These are phyloP conservation scores for Rhea pennata DNA, from an alignment of 2,113 vertebrate species.

Conservation along the genomic window DNA sequence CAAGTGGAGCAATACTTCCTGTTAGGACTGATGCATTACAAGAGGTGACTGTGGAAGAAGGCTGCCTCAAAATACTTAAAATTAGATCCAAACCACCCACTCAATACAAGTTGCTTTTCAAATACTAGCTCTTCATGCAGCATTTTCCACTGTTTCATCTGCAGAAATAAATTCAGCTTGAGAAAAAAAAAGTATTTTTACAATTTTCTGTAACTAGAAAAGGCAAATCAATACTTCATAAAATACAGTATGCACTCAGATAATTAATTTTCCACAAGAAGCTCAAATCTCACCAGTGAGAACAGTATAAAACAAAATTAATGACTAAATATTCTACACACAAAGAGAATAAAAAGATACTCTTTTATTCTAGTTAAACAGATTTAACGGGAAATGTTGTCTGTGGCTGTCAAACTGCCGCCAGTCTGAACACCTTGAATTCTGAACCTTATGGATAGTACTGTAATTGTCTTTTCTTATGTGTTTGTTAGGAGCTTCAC, in stretches of 20 bases:
- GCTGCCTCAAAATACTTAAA: background rate
- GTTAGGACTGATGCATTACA: background rate
- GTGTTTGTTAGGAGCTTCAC: constrained; percentile 35
- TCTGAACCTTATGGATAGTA: constrained; percentile 26
- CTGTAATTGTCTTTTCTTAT: constrained; percentile 57
- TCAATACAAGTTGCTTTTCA: background rate
- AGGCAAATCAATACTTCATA: constrained; percentile 64
- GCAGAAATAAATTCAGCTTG: constrained; percentile 62
- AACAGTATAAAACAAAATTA: constrained; percentile 51
- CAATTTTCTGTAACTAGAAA: constrained; percentile 54
- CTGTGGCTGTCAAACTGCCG: constrained; percentile 45
- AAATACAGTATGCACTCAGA: constrained; percentile 48
- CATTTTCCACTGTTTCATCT: constrained; percentile 19
- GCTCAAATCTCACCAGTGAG: constrained; percentile 45
- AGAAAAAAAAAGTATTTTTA: constrained; percentile 23
- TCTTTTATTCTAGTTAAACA: constrained; percentile 48
- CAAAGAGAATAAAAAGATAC: constrained; percentile 18
- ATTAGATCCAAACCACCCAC: background rate
- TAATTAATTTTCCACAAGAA: constrained; percentile 74
- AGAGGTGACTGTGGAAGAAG: background rate
- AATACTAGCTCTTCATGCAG: constrained; percentile 18
- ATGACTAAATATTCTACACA: constrained; percentile 50
- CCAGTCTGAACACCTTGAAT: constrained; percentile 37
- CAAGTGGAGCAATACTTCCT: background rate
- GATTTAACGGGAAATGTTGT: constrained; percentile 61